phyloP scores from a whole-genome alignment of 92 coral and sea anemone genomes.

The Phenganax subtilis region DNA sequence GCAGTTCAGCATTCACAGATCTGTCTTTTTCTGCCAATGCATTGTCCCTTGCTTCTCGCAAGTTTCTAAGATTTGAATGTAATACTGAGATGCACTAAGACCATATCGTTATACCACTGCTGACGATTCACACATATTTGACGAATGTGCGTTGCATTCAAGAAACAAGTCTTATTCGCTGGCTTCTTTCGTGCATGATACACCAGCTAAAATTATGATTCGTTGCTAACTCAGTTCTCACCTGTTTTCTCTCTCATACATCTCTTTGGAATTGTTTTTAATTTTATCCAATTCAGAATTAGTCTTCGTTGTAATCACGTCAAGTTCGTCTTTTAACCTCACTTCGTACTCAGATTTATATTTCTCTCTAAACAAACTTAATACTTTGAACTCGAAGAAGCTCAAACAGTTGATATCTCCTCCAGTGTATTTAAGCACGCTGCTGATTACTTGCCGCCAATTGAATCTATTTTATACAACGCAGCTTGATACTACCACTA shows the following conservation, averaged over 20 bases:
- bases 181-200: too few relatives aligned
- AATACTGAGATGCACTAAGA: background rate
- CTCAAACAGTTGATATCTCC: background rate
- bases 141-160: background rate
- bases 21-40: conserved; percentile 81
- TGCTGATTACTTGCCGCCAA: too few relatives aligned
- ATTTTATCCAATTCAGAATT: conserved; percentile 74
- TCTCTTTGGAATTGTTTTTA: conserved; percentile 71
- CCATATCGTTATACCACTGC: too few relatives aligned
- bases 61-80: conserved; percentile 41
- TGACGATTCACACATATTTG: background rate
- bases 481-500: too few relatives aligned
- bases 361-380: conserved; percentile 56
- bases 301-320: conserved; percentile 71
- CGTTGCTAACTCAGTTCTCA: background rate
- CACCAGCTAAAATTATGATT: background rate
- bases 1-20: conserved; percentile 66
- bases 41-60: conserved; percentile 80
- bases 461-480: too few relatives aligned
- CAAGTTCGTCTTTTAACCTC: conserved; percentile 77
- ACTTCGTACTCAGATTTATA: conserved; percentile 94
- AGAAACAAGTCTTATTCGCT: background rate
- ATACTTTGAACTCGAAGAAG: background rate
- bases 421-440: too few relatives aligned
- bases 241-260: conserved; percentile 97